Base-by-base conservation (phyloP, 23 tunicate genomes). In the Corella eumyota region DNA sequence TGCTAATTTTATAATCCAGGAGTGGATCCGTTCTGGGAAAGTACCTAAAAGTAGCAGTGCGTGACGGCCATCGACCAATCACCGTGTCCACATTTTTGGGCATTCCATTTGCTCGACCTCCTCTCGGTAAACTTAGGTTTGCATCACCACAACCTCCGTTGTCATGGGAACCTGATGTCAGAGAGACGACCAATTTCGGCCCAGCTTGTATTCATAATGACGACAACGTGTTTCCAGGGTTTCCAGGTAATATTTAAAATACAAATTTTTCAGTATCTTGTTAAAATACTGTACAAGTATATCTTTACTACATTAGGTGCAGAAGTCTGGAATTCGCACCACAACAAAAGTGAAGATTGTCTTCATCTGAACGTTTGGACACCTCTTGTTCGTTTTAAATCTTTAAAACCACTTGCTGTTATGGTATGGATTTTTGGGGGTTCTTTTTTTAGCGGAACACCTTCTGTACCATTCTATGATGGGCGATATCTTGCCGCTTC, bases 341-440 rank as follows among this genome's bases (percentile, higher is more conserved):
- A 78, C 59, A 22, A 37, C 19, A 78, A 78, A 31, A 50, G 64
- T 36, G 85, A 78, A 36, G 70, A 78, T 31, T 78, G 85, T 37
- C 50, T 78, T 0, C 47, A 60, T 51, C 34, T 78, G 17, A 78
- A 78, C 70, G 70, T 78, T 24, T 78, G 85, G 85, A 52, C 75
- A 2, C 80, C 71, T 2, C 6, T 34, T 0, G 50, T 37, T 4
- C 25, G 60, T 23, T 26, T 36, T 1, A 6, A 31, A 7, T 33
- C 15, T 36, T 7, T 25, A 6, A 44, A 45, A 31, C 75, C 59
- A 22, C 46, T 61, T 9, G 50, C 93, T 32, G 93, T 83, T 0
- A 75, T 83, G 93, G 81, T 75, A 27, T 83, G 93, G 93, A 75
- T 83, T 23, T 83, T 59, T 45, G 93, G 93, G 11, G 93, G 93